Evolutionary conservation across 2,113 vertebrate genomes (phyloP), one percentile per base, ranked within the genome.

Genomic region (Gracilinanus agilis): DNA sequence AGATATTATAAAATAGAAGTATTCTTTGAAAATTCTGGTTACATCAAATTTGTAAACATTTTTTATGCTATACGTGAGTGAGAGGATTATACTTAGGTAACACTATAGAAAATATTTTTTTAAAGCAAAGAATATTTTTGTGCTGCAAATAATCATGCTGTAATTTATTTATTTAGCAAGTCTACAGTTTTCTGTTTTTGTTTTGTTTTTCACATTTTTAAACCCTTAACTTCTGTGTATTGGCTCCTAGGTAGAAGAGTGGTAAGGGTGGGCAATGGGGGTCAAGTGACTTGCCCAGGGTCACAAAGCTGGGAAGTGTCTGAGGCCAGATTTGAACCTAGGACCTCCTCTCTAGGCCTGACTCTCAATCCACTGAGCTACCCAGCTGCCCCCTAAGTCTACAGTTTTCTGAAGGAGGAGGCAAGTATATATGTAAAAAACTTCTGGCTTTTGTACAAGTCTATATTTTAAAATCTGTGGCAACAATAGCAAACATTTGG

Each of bases 101-200:
- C 4, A 55, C 92, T 92, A 58, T 91, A 94, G 0, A 95, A 92
- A 67, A 40, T 56, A 92, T 53, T 94, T 97, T 94, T 92, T 88
- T 56, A 95, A 94, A 40, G 25, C 1, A 8, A 94, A 95, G 6
- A 89, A 16, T 58, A 90, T 94, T 6, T 83, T 93, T 88, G 44
- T 91, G 92, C 56, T 56, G 23, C 1, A 2, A 91, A 94, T 61
- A 92, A 96, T 53, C 53, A 95, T 13, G 25, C 55, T 92, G 25
- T 58, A 93, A 90, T 67, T 92, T 94, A 29, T 12, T 92, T 23
- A 95, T 12, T 91, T 23, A 95, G 9, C 11, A 3, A 90, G 75
- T 40, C 93, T 11, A 92, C 27, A 19, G 55, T 55, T 56, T 83
- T 94, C 54, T 92, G n/a, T n/a, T n/a, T n/a, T n/a, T n/a, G n/a